A percentile compares a stretch with the other conserved stretches of the same genome.
Evolutionary conservation across 2,888 invertebrate species (phyloP).

Genomic region (Meloe dianella): DNA sequence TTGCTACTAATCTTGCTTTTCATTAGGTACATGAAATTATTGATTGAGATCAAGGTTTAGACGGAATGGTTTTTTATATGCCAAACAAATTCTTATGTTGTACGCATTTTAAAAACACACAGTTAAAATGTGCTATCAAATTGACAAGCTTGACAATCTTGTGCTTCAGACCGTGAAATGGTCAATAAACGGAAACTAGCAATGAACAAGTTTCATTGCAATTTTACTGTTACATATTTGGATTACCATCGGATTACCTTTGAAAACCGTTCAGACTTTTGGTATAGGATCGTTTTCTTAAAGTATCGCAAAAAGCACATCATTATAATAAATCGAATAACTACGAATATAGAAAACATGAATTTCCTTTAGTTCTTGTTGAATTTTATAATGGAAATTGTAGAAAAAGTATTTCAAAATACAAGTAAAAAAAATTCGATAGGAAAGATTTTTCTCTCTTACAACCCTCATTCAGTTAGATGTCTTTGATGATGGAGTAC

Average conservation of each 20-base stretch:
- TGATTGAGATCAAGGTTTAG: too few species aligned
- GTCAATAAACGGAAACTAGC: conserved; percentile 3
- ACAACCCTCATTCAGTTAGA: neutral
- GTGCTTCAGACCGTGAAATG: conserved; percentile 13
- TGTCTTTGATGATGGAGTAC: conserved; percentile 8
- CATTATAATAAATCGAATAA: neutral
- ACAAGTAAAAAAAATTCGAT: neutral
- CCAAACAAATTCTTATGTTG: too few species aligned
- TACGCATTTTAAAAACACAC: too few species aligned
- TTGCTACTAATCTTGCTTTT: too few species aligned
- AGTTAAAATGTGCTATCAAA: too few species aligned
- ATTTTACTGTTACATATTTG: neutral
- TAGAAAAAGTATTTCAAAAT: neutral
- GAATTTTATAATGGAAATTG: neutral
- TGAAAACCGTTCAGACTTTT: neutral
- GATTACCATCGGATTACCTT: neutral
- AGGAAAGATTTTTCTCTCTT: neutral
- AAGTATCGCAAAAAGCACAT: neutral
- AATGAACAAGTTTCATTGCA: neutral
- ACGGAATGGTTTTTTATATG: too few species aligned
- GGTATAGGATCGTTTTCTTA: too few species aligned
- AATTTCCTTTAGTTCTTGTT: neutral
- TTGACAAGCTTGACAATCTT: neutral
- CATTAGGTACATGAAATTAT: too few species aligned
- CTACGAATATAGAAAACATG: neutral